These are phyloP conservation scores for Tricholauxania praeusta DNA, from an alignment of 2,888 invertebrate genomes.

Conservation along the genomic window DNA sequence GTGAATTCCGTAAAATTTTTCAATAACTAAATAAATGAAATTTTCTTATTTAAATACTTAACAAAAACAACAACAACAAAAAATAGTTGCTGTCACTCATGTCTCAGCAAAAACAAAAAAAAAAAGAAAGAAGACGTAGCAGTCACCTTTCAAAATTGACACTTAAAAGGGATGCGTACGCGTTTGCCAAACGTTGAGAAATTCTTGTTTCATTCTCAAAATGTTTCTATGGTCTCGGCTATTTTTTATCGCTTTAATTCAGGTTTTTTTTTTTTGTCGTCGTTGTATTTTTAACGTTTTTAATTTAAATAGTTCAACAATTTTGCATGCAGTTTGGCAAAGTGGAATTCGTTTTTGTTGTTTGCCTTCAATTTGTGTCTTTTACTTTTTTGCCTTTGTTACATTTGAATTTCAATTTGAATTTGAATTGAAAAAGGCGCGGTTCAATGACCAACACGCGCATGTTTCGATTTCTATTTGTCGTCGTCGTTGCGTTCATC, in stretches of 20 bases:
- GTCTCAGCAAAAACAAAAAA: background rate
- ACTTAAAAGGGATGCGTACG: conserved; percentile 19
- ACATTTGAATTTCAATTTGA: background rate
- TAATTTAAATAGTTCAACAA: too few relatives aligned
- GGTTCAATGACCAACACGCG: conserved; percentile 27
- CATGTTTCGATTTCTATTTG: conserved; percentile 15
- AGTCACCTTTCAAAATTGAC: conserved; percentile 23
- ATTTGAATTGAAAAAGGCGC: background rate
- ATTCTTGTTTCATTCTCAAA: background rate
- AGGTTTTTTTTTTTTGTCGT: too few relatives aligned
- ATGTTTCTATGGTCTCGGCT: too few relatives aligned
- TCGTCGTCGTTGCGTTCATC: conserved; percentile 8
- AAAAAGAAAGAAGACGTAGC: background rate
- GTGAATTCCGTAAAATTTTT: background rate
- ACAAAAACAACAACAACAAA: conserved; percentile 1
- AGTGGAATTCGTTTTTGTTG: background rate
- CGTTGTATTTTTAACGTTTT: too few relatives aligned
- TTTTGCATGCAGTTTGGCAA: background rate
- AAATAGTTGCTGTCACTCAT: background rate
- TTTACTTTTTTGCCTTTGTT: background rate
- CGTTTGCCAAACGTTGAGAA: background rate
- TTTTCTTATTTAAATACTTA: background rate
- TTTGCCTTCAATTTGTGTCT: background rate
- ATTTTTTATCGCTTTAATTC: too few relatives aligned
- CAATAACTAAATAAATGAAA: conserved; percentile 2